Conservation (phyloP, 2,888 invertebrate genomes). For the Oscheius onirici region DNA sequence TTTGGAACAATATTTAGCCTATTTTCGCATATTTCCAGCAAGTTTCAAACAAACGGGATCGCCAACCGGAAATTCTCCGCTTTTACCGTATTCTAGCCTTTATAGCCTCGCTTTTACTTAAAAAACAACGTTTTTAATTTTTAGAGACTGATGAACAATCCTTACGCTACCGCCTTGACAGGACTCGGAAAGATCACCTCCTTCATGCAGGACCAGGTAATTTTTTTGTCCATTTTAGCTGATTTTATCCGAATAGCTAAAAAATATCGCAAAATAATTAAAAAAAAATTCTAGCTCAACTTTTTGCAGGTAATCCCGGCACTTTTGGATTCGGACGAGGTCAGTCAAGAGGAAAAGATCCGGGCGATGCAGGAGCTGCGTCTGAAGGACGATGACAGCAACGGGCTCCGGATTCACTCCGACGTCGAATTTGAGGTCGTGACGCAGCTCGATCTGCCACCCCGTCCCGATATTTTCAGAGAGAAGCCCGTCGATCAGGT, state of each 20-base stretch:
- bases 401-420: conserved; percentile 45
- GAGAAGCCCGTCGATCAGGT: conserved; percentile 78
- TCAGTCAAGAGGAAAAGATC: conserved; percentile 71
- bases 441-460: conserved; percentile 77
- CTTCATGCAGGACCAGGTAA: conserved; percentile 77
- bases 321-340: conserved; percentile 67
- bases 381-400: conserved; percentile 40
- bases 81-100: too few relatives aligned
- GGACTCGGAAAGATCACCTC: conserved; percentile 88
- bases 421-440: conserved; percentile 70
- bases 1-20: too few relatives aligned
- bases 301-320: conserved; percentile 58
- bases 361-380: conserved; percentile 74
- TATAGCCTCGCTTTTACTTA: too few relatives aligned
- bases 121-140: too few relatives aligned
- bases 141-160: conserved; percentile 77
- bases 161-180: conserved; percentile 85
- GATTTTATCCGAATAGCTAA: too few relatives aligned
- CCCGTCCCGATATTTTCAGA: conserved; percentile 79
- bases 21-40: too few relatives aligned
- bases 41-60: too few relatives aligned
- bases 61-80: too few relatives aligned
- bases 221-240: too few relatives aligned
- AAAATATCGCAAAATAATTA: too few relatives aligned
- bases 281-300: neutral